phyloP scores from a whole-genome alignment of 2,113 vertebrate species.

The Oxyruncus cristatus region DNA sequence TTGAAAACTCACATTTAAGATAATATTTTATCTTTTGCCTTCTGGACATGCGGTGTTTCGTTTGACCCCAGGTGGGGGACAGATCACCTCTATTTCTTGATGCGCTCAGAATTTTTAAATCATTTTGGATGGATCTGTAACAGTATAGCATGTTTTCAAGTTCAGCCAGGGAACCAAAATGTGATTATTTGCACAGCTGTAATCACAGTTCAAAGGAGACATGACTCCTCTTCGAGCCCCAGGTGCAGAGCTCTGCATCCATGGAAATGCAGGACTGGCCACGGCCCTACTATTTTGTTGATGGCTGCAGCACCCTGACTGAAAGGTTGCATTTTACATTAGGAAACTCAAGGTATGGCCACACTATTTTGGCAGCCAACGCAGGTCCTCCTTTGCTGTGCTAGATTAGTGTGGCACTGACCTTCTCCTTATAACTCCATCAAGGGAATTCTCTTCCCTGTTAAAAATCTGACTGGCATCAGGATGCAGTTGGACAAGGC shows the following conservation, averaged over 20 bases:
- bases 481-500: not conserved
- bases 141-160: not conserved
- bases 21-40: not conserved
- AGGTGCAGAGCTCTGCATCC: not conserved
- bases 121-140: not conserved
- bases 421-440: not conserved
- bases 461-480: not conserved
- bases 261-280: not conserved
- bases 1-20: not conserved
- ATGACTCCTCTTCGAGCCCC: not conserved
- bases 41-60: not conserved
- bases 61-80: not conserved
- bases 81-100: not conserved
- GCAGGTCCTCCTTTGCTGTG: not conserved
- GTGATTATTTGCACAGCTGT: slow-evolving; percentile 44
- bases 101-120: not conserved
- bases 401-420: not conserved
- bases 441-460: not conserved
- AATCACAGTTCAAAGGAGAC: not conserved
- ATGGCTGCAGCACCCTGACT: not conserved
- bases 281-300: not conserved
- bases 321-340: not conserved
- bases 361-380: fast-evolving
- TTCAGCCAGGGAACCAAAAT: not conserved
- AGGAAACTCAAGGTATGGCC: not conserved